Percentiles rank a stretch among this genome's conserved stretches.
phyloP scores from a whole-genome alignment of 35 echinoderm and acorn worm species.

The Anneissia japonica region DNA sequence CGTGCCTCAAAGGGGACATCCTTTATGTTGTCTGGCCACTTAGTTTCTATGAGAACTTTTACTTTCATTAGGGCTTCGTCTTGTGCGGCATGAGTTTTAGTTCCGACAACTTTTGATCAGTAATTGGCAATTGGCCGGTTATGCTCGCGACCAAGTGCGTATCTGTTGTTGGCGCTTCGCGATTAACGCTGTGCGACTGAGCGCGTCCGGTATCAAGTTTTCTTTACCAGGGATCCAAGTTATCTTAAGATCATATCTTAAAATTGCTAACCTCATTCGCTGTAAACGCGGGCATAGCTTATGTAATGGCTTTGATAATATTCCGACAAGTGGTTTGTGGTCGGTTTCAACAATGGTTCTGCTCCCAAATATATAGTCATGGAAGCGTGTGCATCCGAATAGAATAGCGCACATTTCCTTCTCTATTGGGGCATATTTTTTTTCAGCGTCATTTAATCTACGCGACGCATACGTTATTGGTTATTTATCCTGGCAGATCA shows the following conservation, averaged over 20 bases:
- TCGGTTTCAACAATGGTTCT: constrained; percentile 38
- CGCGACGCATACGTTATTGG: constrained; percentile 52
- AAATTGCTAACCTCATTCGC: constrained; percentile 26
- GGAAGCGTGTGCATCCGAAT: constrained; percentile 29
- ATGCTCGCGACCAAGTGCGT: background rate
- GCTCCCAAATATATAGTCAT: constrained; percentile 36
- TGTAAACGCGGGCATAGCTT: constrained; percentile 42
- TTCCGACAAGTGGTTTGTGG: constrained; percentile 52
- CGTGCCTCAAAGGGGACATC: constrained; percentile 27
- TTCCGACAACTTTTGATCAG: background rate
- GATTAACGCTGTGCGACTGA: background rate
- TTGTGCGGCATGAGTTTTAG: background rate
- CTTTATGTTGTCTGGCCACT: constrained; percentile 34
- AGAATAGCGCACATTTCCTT: constrained; percentile 34
- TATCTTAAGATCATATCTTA: constrained; percentile 27
- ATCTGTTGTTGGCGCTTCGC: background rate
- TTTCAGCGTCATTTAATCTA: constrained; percentile 3
- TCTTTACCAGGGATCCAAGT: constrained; percentile 12
- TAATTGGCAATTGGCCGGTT: constrained; percentile 11
- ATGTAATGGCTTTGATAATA: constrained; percentile 57
- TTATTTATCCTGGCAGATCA: constrained; percentile 10
- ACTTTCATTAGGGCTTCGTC: background rate
- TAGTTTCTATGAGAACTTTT: background rate
- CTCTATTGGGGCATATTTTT: constrained; percentile 22
- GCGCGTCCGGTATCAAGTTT: constrained; percentile 34